Conservation (phyloP, 2,888 invertebrate genomes). For the Caenorhabditis becei region DNA sequence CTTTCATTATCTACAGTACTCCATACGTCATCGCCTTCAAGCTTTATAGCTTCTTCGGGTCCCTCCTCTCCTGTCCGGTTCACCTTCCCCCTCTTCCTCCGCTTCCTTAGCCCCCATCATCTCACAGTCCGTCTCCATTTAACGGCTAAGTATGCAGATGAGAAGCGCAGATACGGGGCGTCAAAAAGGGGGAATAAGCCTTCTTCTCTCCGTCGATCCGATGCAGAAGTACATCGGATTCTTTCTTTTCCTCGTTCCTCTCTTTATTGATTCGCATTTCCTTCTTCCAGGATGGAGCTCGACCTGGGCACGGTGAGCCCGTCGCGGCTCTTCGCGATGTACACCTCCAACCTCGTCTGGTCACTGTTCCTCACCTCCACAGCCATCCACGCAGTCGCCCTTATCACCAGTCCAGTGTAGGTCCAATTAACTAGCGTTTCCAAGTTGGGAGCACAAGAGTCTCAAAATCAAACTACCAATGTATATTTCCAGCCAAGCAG, state of each 20-base stretch:
- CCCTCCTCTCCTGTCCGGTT: conserved; percentile 16
- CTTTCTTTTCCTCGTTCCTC: conserved; percentile 13
- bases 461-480: no score
- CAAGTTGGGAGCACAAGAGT: no score
- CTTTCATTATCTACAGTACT: neutral
- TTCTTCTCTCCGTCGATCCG: conserved; percentile 27
- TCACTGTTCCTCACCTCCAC: conserved; percentile 78
- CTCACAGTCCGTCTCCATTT: conserved; percentile 21
- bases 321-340: conserved; percentile 71
- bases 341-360: conserved; percentile 79
- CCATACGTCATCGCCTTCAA: neutral
- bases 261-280: conserved; percentile 8
- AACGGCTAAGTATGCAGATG: conserved; percentile 53
- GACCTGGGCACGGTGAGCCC: conserved; percentile 61
- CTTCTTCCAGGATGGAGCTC: conserved; percentile 44
- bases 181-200: conserved; percentile 56
- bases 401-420: conserved; percentile 80
- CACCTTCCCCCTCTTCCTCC: conserved; percentile 23
- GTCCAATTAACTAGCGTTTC: conserved; percentile 14
- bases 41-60: neutral
- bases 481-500: conserved; percentile 77
- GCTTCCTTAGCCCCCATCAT: conserved; percentile 22
- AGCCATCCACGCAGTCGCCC: conserved; percentile 79
- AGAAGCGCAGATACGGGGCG: conserved; percentile 41
- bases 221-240: conserved; percentile 37